Conservation (phyloP, 1,140 invertebrate species). For the Neodiprion virginianus region DNA sequence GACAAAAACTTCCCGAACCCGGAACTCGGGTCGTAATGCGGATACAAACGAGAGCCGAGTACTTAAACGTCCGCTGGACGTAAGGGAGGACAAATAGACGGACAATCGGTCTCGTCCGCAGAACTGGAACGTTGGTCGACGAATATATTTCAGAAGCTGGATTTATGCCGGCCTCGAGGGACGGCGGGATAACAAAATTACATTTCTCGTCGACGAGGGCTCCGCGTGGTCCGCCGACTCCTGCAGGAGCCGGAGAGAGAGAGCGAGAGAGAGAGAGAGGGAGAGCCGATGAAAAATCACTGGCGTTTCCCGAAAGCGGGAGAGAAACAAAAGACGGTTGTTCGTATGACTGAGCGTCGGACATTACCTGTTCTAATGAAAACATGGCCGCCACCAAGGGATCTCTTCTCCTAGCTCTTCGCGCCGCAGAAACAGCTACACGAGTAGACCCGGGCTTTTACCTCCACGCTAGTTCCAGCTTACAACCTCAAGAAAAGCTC, state of each 20-base stretch:
- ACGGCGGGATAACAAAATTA: constrained; percentile 45
- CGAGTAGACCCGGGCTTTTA: no score
- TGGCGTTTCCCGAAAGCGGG: constrained; percentile 41
- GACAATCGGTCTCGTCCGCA: no score
- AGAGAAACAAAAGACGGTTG: constrained; percentile 35
- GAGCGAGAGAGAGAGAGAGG: constrained; percentile 23
- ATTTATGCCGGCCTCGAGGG: constrained; percentile 22
- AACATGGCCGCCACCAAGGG: constrained; percentile 48
- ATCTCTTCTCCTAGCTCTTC: not conserved
- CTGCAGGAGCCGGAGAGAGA: not conserved
- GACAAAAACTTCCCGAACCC: no score
- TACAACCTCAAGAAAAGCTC: no score
- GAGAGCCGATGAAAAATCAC: constrained; percentile 50
- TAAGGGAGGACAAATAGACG: no score
- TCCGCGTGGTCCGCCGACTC: constrained; percentile 3
- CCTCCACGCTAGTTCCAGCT: no score
- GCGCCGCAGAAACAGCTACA: not conserved
- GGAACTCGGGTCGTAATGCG: no score
- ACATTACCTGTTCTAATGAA: constrained; percentile 52
- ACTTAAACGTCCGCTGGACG: no score
- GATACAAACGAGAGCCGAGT: no score
- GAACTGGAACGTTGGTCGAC: not conserved
- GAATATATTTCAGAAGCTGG: constrained; percentile 4
- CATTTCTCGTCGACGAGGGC: constrained; percentile 42
- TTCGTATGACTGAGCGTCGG: constrained; percentile 48